phyloP scores from a whole-genome alignment of 2,888 invertebrate species.

The Eupithecia pulchellata region DNA sequence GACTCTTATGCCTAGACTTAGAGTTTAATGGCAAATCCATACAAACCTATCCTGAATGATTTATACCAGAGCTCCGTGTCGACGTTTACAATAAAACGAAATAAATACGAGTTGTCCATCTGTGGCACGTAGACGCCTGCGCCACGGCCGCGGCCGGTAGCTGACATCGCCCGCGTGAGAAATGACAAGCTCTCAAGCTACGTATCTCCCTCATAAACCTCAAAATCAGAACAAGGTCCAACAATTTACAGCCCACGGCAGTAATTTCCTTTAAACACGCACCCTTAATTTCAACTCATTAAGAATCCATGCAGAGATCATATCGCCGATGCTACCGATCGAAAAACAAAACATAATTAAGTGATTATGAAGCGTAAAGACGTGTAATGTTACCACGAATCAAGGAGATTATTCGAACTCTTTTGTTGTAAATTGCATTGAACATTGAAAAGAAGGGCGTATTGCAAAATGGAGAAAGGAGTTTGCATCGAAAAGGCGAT shows the following conservation, averaged over 20 bases:
- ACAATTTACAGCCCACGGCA: slow-evolving; percentile 53
- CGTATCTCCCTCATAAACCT: slow-evolving; percentile 45
- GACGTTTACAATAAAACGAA: slow-evolving; percentile 54
- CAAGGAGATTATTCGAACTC: slow-evolving; percentile 63
- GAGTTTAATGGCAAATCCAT: slow-evolving; percentile 32
- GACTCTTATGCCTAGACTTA: neutral
- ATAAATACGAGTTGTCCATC: slow-evolving; percentile 49
- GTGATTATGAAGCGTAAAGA: slow-evolving; percentile 70
- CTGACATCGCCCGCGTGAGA: slow-evolving; percentile 34
- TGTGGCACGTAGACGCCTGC: slow-evolving; percentile 39
- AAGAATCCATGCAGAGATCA: slow-evolving; percentile 50
- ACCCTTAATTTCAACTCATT: slow-evolving; percentile 61
- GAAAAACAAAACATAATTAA: slow-evolving; percentile 68
- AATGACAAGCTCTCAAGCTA: slow-evolving; percentile 38
- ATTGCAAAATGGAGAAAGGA: slow-evolving; percentile 82
- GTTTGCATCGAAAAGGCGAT: slow-evolving; percentile 76
- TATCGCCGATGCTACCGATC: slow-evolving; percentile 60
- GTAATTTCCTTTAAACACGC: slow-evolving; percentile 55
- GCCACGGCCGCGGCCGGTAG: slow-evolving; percentile 31
- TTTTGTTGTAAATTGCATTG: slow-evolving; percentile 60
- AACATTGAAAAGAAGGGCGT: slow-evolving; percentile 72
- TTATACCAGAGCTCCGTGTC: slow-evolving; percentile 51
- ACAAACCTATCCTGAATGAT: slow-evolving; percentile 52
- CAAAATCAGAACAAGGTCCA: slow-evolving; percentile 49
- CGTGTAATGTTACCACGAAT: slow-evolving; percentile 59